Percentiles rank a stretch among this genome's conserved stretches.
These are phyloP conservation scores for Channa maculata DNA, from an alignment of 2,113 vertebrate species.

Conservation along the genomic window DNA sequence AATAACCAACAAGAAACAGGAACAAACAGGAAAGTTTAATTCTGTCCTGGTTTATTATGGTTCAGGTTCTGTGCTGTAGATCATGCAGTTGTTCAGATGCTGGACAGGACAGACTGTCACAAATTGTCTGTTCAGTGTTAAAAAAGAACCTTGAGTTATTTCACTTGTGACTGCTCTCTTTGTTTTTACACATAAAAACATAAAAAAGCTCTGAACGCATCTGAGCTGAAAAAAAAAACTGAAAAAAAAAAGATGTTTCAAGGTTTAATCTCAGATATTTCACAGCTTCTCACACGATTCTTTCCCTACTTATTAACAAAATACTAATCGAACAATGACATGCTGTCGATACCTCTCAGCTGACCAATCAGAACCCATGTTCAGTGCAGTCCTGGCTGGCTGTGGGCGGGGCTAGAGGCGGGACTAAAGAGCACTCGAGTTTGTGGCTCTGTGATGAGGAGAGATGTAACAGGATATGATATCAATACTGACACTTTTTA, in stretches of 20 bases:
- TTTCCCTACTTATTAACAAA: conserved; percentile 9
- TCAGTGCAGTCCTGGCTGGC: conserved; percentile 32
- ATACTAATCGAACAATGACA: conserved; percentile 40
- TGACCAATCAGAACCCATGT: conserved; percentile 39
- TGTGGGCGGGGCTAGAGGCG: conserved; percentile 8
- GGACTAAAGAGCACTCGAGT: conserved; percentile 10
- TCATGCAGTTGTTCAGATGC: neutral
- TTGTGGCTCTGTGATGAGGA: neutral
- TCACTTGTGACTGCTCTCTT: neutral
- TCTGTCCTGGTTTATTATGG: neutral
- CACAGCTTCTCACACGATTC: conserved; percentile 54
- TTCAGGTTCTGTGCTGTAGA: conserved; percentile 13
- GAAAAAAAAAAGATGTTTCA: conserved; percentile 30
- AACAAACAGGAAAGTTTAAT: neutral
- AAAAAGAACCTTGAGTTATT: neutral
- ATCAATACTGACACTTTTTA: neutral
- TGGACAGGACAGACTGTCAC: conserved; percentile 2
- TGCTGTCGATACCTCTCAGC: conserved; percentile 23
- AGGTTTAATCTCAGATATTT: conserved; percentile 50
- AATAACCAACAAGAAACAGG: neutral
- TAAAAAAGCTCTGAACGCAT: neutral
- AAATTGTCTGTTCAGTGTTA: neutral
- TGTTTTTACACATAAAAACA: conserved; percentile 18
- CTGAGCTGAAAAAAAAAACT: conserved; percentile 3
- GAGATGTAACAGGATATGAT: conserved; percentile 24